Evolutionary conservation across 2,888 invertebrate genomes (phyloP), one percentile per base, ranked within the genome.

Genomic region (Acanthosoma haemorrhoidale): DNA sequence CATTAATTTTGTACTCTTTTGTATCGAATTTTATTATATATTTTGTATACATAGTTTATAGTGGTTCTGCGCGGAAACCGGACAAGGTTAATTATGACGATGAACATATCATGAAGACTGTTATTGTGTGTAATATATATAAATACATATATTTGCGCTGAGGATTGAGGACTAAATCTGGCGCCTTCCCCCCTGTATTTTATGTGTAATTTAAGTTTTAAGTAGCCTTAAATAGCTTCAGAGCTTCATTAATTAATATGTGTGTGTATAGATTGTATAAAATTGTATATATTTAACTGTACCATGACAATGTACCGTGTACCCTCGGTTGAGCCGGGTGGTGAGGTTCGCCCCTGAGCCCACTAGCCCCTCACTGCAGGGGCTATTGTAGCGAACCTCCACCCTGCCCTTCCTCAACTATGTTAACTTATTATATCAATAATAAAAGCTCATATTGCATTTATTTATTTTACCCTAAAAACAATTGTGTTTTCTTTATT

Each of bases 71-170:
- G 64, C 39, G 38, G 39, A 41, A 38, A 36, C 41, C 64, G 64
- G 64, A 31, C 64, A 25, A 63, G 29, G 64, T 64, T 38, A n/a
- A 39, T 29, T 41, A 34, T 29, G 67, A 67, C 67, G 25, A 51
- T 51, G 67, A 57, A 67, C 67, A 67, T 67, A 67, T 67, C 67
- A 67, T 32, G 57, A 67, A 67, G 67, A 67, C 67, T 67, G 67
- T 51, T 32, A 31, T 2, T 21, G 57, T 51, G 67, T 67, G 67
- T 51, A 64, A 41, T 15, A 41, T 39, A 38, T 31, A 39, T 36
- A 36, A 36, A 36, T 9, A 36, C 8, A 15, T 6, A 57, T 16
- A 18, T 16, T 11, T 13, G 38, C 41, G 64, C 39, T 38, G 15
- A 41, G 25, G 38, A 51, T 31, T 25, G 15, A 5, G 64, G 31